A percentile compares a stretch with the other conserved stretches of the same genome.
Evolutionary conservation across 2,888 invertebrate genomes (phyloP).

Genomic region (Euzophera pinguis): DNA sequence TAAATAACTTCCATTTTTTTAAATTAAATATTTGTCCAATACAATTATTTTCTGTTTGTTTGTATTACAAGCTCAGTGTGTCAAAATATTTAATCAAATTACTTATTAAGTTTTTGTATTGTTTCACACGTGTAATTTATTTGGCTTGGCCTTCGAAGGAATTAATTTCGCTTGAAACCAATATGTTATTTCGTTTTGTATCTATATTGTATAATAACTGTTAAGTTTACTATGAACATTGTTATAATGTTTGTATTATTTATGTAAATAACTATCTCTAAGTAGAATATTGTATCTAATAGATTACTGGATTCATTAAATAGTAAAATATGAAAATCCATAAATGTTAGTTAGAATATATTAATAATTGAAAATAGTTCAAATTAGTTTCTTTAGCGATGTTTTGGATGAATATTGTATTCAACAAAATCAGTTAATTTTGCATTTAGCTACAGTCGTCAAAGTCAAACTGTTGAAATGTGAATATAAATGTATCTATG

Average conservation of each 20-base stretch:
- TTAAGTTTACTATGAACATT: slow-evolving; percentile 71
- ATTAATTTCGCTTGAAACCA: slow-evolving; percentile 24
- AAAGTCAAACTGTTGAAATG: slow-evolving; percentile 1
- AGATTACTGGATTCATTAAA: slow-evolving; percentile 40
- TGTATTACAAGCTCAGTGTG: slow-evolving; percentile 3
- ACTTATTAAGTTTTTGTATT: slow-evolving; percentile 21
- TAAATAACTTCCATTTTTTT: background rate
- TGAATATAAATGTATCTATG: slow-evolving; percentile 22
- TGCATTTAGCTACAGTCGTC: slow-evolving; percentile 51
- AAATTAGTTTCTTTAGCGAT: slow-evolving; percentile 59
- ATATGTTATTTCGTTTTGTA: slow-evolving; percentile 69
- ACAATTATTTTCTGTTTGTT: background rate
- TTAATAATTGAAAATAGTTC: slow-evolving; percentile 49
- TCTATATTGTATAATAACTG: slow-evolving; percentile 61
- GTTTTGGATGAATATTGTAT: slow-evolving; percentile 37
- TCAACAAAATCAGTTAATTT: slow-evolving; percentile 35
- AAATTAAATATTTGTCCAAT: background rate
- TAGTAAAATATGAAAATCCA: slow-evolving; percentile 48
- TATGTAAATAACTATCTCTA: slow-evolving; percentile 66
- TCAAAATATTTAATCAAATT: slow-evolving; percentile 22
- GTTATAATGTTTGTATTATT: slow-evolving; percentile 75
- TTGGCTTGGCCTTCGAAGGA: slow-evolving; percentile 39
- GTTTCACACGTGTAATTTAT: slow-evolving; percentile 16
- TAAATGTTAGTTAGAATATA: slow-evolving; percentile 43
- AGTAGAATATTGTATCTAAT: slow-evolving; percentile 58